Evolutionary conservation across 2,797 vertebrate species (phyloP).

Genomic region (Schizothorax lantsangensis): DNA sequence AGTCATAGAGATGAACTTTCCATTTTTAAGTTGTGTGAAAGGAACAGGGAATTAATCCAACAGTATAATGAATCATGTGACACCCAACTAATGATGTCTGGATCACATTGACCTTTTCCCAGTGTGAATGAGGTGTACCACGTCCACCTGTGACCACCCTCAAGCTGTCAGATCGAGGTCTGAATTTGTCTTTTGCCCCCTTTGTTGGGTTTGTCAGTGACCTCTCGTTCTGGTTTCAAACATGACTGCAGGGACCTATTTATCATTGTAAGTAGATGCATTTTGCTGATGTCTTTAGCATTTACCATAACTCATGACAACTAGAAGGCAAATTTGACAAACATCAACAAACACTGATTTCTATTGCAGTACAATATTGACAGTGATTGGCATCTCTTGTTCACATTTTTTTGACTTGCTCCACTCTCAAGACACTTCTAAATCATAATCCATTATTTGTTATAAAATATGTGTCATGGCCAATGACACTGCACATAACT

Average conservation of each 20-base stretch:
- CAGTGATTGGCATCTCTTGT: not conserved
- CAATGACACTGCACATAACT: not conserved
- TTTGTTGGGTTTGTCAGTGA: slow-evolving; percentile 34
- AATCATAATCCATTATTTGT: slow-evolving; percentile 19
- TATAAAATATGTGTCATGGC: not conserved
- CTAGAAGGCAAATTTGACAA: not conserved
- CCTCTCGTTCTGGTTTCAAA: slow-evolving; percentile 32
- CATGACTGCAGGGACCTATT: slow-evolving; percentile 31
- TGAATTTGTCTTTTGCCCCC: slow-evolving; percentile 50
- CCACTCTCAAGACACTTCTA: not conserved
- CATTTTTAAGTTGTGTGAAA: slow-evolving; percentile 52
- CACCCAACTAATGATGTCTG: slow-evolving; percentile 61
- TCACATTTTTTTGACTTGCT: not conserved
- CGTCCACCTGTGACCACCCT: slow-evolving; percentile 55
- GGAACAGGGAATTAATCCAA: slow-evolving; percentile 64
- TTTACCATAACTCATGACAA: slow-evolving; percentile 38
- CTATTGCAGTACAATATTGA: not conserved
- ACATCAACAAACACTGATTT: not conserved
- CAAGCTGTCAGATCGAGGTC: slow-evolving; percentile 26
- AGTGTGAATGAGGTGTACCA: slow-evolving; percentile 52
- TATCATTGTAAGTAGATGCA: slow-evolving; percentile 24
- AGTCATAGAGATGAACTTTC: slow-evolving; percentile 35
- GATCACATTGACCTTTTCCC: slow-evolving; percentile 51
- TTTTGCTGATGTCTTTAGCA: slow-evolving; percentile 31
- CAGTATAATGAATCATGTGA: slow-evolving; percentile 54